Percentiles rank a stretch among this genome's conserved stretches.
phyloP scores from a whole-genome alignment of 2,113 vertebrate species.

The Vombatus ursinus region DNA sequence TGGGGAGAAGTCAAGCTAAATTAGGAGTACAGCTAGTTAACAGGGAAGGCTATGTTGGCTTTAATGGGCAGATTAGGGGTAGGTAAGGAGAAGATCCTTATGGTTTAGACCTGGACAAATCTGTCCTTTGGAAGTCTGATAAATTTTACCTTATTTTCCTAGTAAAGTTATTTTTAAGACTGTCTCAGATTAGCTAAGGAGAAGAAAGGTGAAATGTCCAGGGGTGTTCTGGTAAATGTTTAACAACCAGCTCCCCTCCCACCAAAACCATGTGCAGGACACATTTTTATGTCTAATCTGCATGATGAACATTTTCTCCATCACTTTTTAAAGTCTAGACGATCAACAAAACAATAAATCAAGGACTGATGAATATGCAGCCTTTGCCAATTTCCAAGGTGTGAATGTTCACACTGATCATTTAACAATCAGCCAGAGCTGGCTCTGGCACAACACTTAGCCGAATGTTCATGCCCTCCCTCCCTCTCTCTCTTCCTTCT shows the following conservation, averaged over 20 bases:
- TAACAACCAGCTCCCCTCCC: background rate
- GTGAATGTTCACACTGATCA: no score
- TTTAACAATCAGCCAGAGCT: no score
- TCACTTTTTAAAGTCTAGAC: background rate
- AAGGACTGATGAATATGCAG: background rate
- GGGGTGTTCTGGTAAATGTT: background rate
- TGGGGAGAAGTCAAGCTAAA: background rate
- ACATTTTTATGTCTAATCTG: background rate
- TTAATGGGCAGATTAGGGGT: background rate
- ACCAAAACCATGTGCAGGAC: background rate
- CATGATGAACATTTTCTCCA: background rate
- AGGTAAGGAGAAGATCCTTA: background rate
- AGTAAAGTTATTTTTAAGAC: background rate
- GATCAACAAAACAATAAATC: background rate
- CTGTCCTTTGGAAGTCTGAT: background rate
- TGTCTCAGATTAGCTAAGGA: background rate
- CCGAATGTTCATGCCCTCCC: no score
- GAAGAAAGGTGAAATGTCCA: background rate
- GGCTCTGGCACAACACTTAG: no score
- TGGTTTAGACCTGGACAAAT: background rate
- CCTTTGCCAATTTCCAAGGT: background rate
- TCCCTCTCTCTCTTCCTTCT: no score
- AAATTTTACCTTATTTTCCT: background rate
- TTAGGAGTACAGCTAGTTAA: background rate
- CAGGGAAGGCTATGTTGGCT: background rate